Conservation (phyloP, 1,140 invertebrate genomes). For the Drosophila arizonae region DNA sequence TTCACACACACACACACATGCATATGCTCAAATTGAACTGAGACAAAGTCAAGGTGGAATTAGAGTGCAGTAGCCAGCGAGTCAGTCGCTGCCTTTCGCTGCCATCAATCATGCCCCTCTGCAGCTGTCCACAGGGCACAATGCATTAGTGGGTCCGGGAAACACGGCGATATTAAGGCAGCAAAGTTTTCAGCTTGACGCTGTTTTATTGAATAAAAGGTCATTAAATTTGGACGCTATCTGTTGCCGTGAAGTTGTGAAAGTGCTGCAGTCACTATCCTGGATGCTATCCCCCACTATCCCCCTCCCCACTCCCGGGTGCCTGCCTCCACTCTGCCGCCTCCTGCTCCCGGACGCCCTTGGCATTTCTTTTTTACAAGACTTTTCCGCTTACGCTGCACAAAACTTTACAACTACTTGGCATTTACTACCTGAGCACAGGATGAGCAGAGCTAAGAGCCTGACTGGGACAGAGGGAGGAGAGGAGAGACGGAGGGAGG, state of each 20-base stretch:
- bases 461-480: not conserved
- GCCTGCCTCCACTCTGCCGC: not conserved
- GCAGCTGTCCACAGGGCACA: not conserved
- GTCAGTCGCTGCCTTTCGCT: too few relatives aligned
- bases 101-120: too few relatives aligned
- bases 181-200: slow-evolving; percentile 48
- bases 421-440: slow-evolving; percentile 67
- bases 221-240: slow-evolving; percentile 81
- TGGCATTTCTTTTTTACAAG: slow-evolving; percentile 58
- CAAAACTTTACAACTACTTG: slow-evolving; percentile 78
- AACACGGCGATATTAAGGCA: too few relatives aligned
- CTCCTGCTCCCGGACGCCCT: not conserved
- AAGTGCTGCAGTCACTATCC: slow-evolving; percentile 54
- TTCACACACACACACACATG: too few relatives aligned
- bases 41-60: too few relatives aligned
- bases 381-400: slow-evolving; percentile 72
- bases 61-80: too few relatives aligned
- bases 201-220: slow-evolving; percentile 80
- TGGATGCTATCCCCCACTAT: not conserved
- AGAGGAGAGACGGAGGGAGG: too few relatives aligned
- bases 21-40: too few relatives aligned
- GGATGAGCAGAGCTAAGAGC: not conserved
- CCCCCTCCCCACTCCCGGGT: not conserved
- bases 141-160: slow-evolving; percentile 6
- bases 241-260: slow-evolving; percentile 74